Evolutionary conservation across 2,888 invertebrate species (phyloP), one percentile per base, ranked within the genome.

Genomic region (Nezara viridula): DNA sequence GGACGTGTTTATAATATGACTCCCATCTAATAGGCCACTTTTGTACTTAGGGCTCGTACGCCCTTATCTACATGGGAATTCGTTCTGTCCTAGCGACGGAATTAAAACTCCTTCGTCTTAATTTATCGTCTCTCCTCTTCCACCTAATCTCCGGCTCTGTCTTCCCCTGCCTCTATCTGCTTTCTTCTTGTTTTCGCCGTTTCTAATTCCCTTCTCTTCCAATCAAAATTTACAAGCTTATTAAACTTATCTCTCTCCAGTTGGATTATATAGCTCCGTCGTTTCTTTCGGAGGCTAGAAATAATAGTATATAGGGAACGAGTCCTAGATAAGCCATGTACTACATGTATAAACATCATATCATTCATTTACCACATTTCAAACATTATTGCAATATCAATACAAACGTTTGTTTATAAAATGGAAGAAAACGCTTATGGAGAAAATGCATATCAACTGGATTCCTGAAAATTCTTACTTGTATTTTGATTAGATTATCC

Each of bases 31-130:
- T 86, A 86, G 55, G 86, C 24, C 40, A 50, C 21, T 55, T 86
- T 86, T 55, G 86, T 86, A 86, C 86, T 52, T 86, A 86, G 32
- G 40, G 86, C 86, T 86, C 86, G 86, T 86, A 86, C 86, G 40
- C 24, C n/a, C 86, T 86, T 86, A 86, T 86, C 86, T 86, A 50
- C 55, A 86, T 86, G 86, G 86, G 86, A 86, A 86, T 86, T 86
- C 55, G 81, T 81, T 81, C 81, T 81, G 81, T 81, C 81, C 44
- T 47, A 40, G 37, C 40, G n/a, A 40, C 52, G 55, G 86, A 86
- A 86, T 86, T 86, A 86, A 86, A 52, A 52, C 52, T 52, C 52
- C 21, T 52, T 55, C 55, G 40, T 52, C 52, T 55, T 86, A 86
- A 86, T 86, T 86, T 86, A 86, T 86, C 86, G 86, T n/a, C 52